phyloP scores from a whole-genome alignment of 2,888 invertebrate species.

The Zhuqinia jingwanae region DNA sequence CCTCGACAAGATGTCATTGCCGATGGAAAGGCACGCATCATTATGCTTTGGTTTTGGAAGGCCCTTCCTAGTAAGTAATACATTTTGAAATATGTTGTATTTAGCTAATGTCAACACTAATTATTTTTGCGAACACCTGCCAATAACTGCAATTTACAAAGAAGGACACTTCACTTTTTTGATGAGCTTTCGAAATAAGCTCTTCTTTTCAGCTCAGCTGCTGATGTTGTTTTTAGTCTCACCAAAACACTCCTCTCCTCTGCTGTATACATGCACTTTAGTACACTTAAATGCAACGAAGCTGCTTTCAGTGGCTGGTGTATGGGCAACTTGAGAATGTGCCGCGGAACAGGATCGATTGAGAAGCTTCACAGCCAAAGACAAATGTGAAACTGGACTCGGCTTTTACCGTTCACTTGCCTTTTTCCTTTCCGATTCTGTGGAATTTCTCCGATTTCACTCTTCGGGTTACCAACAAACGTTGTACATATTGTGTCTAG shows the following conservation, averaged over 20 bases:
- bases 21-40: conserved; percentile 65
- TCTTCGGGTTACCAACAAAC: neutral
- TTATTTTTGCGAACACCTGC: neutral
- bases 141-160: conserved; percentile 1
- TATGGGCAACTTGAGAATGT: conserved; percentile 49
- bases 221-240: neutral
- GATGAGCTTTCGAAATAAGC: neutral
- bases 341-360: conserved; percentile 56
- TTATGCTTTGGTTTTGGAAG: conserved; percentile 62
- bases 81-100: conserved; percentile 35
- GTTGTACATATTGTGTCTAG: neutral
- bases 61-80: conserved; percentile 62
- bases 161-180: neutral
- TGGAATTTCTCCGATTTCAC: conserved; percentile 35
- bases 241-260: neutral
- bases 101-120: neutral
- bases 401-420: conserved; percentile 5
- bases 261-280: no score
- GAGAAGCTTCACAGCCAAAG: conserved; percentile 30
- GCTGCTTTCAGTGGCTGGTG: neutral
- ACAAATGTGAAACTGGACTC: conserved; percentile 30
- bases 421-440: conserved; percentile 20
- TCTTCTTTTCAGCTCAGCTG: neutral
- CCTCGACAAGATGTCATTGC: conserved; percentile 49
- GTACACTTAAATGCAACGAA: no score